phyloP scores from a whole-genome alignment of 1,140 invertebrate species.

The Muscidifurax raptorellus region DNA sequence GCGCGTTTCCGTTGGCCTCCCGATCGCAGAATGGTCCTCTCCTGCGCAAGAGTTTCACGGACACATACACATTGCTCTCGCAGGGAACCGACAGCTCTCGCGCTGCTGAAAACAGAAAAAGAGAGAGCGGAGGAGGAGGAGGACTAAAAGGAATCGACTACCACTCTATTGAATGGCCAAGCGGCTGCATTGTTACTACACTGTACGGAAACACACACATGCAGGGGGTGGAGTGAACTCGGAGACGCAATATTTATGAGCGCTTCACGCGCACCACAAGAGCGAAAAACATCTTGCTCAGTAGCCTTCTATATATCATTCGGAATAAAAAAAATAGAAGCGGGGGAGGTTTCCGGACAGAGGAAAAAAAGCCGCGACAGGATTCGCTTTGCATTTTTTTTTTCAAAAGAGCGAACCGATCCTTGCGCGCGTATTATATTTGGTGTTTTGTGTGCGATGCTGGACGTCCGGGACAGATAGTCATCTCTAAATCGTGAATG shows the following conservation, averaged over 20 bases:
- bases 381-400: conserved; percentile 27
- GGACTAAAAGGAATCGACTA: conserved; percentile 57
- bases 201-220: conserved; percentile 15
- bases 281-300: conserved; percentile 35
- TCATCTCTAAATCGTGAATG: conserved; percentile 23
- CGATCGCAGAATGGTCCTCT: not conserved
- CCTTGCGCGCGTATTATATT: not conserved
- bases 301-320: conserved; percentile 12
- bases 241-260: conserved; percentile 61
- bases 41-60: not conserved
- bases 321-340: too few relatives aligned
- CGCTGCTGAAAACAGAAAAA: conserved; percentile 21
- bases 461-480: conserved; percentile 15
- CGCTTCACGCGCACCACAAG: conserved; percentile 55
- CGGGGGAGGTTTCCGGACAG: not conserved
- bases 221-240: conserved; percentile 55
- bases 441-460: not conserved
- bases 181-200: conserved; percentile 60
- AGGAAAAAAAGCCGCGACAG: not conserved
- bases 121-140: not conserved
- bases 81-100: not conserved
- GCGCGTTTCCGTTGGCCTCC: not conserved
- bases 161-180: conserved; percentile 60
- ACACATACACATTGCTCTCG: not conserved
- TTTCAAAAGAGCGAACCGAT: not conserved